Percentiles rank a stretch among this genome's conserved stretches.
Conservation (phyloP, 2,113 vertebrate species). For the Pica pica region DNA sequence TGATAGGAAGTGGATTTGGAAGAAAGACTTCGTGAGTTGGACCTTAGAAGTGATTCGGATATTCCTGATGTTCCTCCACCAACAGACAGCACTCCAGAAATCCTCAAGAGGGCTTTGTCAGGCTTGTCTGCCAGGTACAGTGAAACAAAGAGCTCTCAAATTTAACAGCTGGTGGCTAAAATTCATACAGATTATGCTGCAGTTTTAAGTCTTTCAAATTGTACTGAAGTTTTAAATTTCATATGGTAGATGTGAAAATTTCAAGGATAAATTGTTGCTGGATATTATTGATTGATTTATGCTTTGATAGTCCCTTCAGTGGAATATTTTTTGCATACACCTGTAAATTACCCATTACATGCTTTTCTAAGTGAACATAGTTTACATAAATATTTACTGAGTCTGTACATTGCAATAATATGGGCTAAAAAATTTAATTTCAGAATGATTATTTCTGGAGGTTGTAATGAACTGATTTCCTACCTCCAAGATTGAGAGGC, state of each 20-base stretch:
- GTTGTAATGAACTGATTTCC: background rate
- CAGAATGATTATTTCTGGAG: background rate
- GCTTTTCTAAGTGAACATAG: background rate
- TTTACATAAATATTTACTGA: background rate
- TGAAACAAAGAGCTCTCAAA: background rate
- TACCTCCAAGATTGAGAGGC: background rate
- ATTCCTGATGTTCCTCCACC: conserved; percentile 79
- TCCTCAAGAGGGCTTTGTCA: conserved; percentile 90
- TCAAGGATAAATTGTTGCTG: background rate
- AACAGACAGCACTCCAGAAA: conserved; percentile 90
- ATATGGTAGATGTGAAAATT: background rate
- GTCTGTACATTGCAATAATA: background rate
- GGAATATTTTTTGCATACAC: background rate
- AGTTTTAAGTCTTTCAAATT: background rate
- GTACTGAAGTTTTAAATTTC: background rate
- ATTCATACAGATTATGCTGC: background rate
- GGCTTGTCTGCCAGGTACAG: conserved; percentile 92
- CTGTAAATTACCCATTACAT: background rate
- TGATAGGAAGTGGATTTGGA: conserved; percentile 85
- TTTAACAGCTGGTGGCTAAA: background rate
- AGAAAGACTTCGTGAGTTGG: conserved; percentile 82
- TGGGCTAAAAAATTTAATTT: background rate
- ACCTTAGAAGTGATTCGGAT: conserved; percentile 74
- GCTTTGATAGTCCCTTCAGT: background rate
- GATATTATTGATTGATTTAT: background rate